Evolutionary conservation across 2,113 vertebrate genomes (phyloP), one percentile per base, ranked within the genome.

Genomic region (Tricholaema leucomelas): DNA sequence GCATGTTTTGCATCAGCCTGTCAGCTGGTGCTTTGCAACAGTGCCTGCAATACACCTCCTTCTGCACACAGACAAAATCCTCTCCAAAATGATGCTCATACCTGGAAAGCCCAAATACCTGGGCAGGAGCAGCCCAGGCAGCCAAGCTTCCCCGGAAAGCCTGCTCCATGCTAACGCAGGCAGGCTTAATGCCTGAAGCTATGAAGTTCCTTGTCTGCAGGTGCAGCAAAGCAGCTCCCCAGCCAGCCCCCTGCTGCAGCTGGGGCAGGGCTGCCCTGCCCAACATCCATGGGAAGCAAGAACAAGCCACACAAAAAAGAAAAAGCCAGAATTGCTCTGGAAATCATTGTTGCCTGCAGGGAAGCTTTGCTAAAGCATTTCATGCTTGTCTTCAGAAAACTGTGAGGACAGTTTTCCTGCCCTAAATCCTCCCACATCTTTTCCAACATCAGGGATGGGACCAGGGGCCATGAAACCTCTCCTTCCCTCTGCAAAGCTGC

Each of bases 1-100:
- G 87, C 94, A 92, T 95, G 91, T 94, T 96, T 93, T 96, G 91
- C 96, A 93, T 87, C 81, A 93, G 91, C 58, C 87, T 96, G 91
- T 89, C 91, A 96, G 75, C 36, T 5, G 0, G 58, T n/a, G 78
- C 87, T 92, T 75, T 91, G 93, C 94, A 74, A 82, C 94, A 35
- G 81, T 50, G 48, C 79, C 87, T 79, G 86, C 52, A 67, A 55
- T 15, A 48, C 88, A 81, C 73, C 82, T 82, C 91, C 84, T 88
- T 20, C 86, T 85, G 93, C 89, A 85, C 87, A 66, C 0, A 69
- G 91, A 91, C 92, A 87, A 75, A 90, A 91, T 77, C 69, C 72
- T 89, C 85, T 80, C 72, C 0, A 0, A 91, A 92, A 44, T 48
- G 67, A 82, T 21, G 35, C 65, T 92, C 14, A 3, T 63, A 77